A percentile compares a stretch with the other conserved stretches of the same genome.
phyloP scores from a whole-genome alignment of 2,797 vertebrate species.

The Triplophysa bombifrons region DNA sequence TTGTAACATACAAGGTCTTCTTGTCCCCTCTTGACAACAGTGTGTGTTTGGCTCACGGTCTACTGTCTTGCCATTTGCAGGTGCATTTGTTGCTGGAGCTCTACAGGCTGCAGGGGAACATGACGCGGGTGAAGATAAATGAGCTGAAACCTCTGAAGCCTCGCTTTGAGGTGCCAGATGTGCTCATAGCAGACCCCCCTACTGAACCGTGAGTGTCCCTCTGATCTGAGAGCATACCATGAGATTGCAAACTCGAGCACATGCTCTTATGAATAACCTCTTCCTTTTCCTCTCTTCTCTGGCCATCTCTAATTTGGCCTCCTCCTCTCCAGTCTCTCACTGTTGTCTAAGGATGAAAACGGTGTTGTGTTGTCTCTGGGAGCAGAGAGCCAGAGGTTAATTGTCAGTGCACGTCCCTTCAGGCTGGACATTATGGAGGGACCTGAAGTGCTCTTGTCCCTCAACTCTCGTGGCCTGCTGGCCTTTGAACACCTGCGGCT shows the following conservation, averaged over 20 bases:
- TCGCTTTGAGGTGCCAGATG: conserved; percentile 79
- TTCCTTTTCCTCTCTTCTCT: not conserved
- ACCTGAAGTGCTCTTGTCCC: conserved; percentile 86
- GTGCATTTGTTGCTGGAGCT: conserved; percentile 79
- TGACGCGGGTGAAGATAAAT: conserved; percentile 80
- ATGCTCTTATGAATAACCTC: conserved; percentile 9
- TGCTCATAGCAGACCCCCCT: conserved; percentile 74
- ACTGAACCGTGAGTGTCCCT: conserved; percentile 69
- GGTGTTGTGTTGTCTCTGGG: conserved; percentile 87
- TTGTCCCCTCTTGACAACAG: not conserved
- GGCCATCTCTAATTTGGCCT: not conserved
- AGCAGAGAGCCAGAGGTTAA: conserved; percentile 80
- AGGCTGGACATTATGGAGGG: conserved; percentile 89
- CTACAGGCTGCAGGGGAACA: conserved; percentile 78
- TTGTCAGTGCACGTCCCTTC: conserved; percentile 87
- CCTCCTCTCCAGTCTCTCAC: conserved; percentile 65
- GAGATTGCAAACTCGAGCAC: not conserved
- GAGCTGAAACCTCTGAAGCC: conserved; percentile 77
- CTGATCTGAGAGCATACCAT: conserved; percentile 1
- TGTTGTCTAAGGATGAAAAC: conserved; percentile 86
- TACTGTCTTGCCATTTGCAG: conserved; percentile 57
- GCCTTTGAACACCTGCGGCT: conserved; percentile 87
- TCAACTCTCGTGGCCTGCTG: conserved; percentile 91
- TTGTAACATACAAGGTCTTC: not conserved
- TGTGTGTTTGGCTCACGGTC: not conserved